These are phyloP conservation scores for Helostoma temminkii DNA, from an alignment of 2,797 vertebrate genomes.

Conservation along the genomic window DNA sequence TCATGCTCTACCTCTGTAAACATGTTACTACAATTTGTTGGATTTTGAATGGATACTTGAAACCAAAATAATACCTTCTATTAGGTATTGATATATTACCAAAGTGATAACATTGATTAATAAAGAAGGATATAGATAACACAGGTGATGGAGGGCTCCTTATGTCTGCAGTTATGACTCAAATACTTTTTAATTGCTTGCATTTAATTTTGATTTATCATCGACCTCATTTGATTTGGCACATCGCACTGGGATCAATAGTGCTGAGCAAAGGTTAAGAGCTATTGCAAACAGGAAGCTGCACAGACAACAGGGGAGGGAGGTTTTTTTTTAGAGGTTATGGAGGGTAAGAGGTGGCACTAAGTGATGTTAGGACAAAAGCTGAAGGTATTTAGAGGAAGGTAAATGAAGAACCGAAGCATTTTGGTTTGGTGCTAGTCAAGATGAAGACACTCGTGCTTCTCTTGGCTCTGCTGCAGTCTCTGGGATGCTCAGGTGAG, in stretches of 20 bases:
- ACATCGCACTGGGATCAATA: conserved; percentile 36
- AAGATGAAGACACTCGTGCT: conserved; percentile 65
- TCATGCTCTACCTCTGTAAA: too few relatives aligned
- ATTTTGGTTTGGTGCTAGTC: not conserved
- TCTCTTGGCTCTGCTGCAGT: conserved; percentile 64
- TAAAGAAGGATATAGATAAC: too few relatives aligned
- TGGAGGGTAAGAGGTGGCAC: conserved; percentile 26
- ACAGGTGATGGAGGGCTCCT: not conserved
- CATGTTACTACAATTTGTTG: too few relatives aligned
- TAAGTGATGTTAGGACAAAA: not conserved
- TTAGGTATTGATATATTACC: too few relatives aligned
- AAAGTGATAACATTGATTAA: too few relatives aligned
- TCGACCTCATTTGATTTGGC: conserved; percentile 7
- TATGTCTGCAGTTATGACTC: too few relatives aligned
- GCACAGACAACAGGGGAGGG: conserved; percentile 7
- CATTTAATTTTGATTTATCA: too few relatives aligned
- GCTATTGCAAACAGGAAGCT: not conserved
- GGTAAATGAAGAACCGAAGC: not conserved
- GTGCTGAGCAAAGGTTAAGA: conserved; percentile 47
- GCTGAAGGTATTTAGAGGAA: conserved; percentile 37
- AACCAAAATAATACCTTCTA: too few relatives aligned
- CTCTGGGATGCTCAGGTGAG: conserved; percentile 72
- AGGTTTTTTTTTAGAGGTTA: conserved; percentile 21
- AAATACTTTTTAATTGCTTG: not conserved
- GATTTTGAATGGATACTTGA: too few relatives aligned